Conservation (phyloP, 2,888 invertebrate species). For the Hirudinaria manillensis region DNA sequence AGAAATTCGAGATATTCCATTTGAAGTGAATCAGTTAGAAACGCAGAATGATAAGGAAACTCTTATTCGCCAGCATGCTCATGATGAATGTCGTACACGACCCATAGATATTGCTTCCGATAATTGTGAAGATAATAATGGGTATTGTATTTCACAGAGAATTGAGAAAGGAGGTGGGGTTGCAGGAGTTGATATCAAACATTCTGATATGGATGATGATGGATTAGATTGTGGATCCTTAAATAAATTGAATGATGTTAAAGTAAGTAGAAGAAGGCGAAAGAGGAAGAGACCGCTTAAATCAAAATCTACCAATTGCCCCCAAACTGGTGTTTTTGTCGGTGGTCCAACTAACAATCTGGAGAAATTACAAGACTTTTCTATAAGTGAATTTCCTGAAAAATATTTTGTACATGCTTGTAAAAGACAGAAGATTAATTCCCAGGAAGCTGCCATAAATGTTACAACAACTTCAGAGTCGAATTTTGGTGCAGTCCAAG, state of each 20-base stretch:
- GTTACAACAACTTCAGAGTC: not conserved
- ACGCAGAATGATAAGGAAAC: too few species aligned
- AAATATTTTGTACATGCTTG: too few species aligned
- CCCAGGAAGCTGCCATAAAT: not conserved
- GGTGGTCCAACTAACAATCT: not conserved
- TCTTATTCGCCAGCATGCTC: too few species aligned
- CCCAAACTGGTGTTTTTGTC: not conserved
- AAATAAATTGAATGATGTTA: not conserved
- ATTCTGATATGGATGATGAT: not conserved
- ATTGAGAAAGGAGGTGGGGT: too few species aligned
- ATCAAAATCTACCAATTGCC: not conserved
- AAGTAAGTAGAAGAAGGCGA: not conserved
- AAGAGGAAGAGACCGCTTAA: not conserved
- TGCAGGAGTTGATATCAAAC: not conserved
- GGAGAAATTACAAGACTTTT: not conserved
- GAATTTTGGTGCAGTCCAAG: not conserved
- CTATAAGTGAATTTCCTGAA: not conserved
- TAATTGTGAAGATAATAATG: not conserved
- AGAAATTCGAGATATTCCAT: not conserved
- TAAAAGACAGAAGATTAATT: too few species aligned
- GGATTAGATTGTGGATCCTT: not conserved
- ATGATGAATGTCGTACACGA: not conserved
- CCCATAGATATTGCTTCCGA: not conserved
- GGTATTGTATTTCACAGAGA: too few species aligned
- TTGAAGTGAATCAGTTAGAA: too few species aligned